phyloP scores from a whole-genome alignment of 2,888 invertebrate genomes.

The Campoletis raptor region DNA sequence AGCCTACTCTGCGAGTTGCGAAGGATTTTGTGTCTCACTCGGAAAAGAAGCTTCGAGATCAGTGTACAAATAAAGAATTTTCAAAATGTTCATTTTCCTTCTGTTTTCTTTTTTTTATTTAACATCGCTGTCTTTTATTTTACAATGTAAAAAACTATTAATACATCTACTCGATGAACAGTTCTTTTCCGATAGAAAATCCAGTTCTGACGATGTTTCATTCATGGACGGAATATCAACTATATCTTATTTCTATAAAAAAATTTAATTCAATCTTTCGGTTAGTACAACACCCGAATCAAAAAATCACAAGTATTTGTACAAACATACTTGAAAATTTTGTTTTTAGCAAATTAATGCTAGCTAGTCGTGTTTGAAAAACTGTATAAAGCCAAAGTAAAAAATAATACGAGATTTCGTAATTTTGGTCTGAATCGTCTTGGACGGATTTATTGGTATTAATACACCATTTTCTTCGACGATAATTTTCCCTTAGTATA shows the following conservation, averaged over 20 bases:
- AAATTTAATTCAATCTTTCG: background rate
- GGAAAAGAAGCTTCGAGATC: conserved; percentile 60
- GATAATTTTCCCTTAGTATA: background rate
- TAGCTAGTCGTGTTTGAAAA: background rate
- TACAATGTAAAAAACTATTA: background rate
- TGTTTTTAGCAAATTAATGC: background rate
- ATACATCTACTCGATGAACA: background rate
- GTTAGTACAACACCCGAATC: background rate
- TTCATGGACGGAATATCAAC: background rate
- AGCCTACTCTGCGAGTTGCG: conserved; percentile 48
- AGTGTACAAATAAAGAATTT: conserved; percentile 69
- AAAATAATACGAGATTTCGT: background rate
- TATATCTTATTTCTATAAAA: background rate
- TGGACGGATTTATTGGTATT: background rate
- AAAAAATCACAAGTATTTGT: background rate
- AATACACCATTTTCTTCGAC: background rate
- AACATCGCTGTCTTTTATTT: background rate
- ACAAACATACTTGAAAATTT: background rate
- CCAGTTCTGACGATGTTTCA: background rate
- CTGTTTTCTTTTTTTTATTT: background rate
- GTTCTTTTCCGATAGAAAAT: background rate
- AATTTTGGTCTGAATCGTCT: background rate
- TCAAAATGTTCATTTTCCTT: conserved; percentile 58
- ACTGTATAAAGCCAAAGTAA: background rate
- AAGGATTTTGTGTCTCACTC: conserved; percentile 42